Evolutionary conservation across 2,888 invertebrate genomes (phyloP).

Genomic region (Synanthedon vespiformis): DNA sequence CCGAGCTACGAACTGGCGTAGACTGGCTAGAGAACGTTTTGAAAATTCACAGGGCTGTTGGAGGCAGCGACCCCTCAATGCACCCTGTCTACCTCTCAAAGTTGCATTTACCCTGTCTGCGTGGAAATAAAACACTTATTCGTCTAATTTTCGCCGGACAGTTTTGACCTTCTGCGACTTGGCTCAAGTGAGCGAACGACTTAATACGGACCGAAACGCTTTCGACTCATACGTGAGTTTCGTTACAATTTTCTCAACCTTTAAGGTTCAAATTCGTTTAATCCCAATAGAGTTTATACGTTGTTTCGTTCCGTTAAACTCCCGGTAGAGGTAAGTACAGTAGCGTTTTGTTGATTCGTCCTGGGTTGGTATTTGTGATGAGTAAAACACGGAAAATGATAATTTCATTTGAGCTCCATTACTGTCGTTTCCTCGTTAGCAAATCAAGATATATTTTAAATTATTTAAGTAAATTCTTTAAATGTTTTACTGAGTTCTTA

Average conservation of each 20-base stretch:
- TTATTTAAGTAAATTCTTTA: too few relatives aligned
- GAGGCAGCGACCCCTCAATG: constrained; percentile 24
- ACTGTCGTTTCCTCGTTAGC: too few relatives aligned
- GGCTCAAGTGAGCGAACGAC: constrained; percentile 13
- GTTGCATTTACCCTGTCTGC: constrained; percentile 25
- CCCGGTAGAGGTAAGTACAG: neutral
- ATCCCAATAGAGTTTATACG: neutral
- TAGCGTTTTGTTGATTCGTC: constrained; percentile 3
- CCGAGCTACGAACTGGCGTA: constrained; percentile 18
- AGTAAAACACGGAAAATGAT: neutral
- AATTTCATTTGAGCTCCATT: neutral
- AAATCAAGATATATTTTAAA: too few relatives aligned
- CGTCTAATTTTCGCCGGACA: constrained; percentile 27
- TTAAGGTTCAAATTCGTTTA: neutral
- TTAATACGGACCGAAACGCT: constrained; percentile 4
- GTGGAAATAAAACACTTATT: constrained; percentile 23
- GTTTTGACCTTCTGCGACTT: constrained; percentile 36
- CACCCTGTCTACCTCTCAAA: constrained; percentile 2
- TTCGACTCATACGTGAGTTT: neutral
- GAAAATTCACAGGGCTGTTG: constrained; percentile 23
- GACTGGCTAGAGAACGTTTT: constrained; percentile 30
- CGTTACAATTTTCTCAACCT: neutral
- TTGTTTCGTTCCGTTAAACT: neutral
- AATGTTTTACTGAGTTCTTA: too few relatives aligned
- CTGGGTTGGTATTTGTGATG: neutral